phyloP scores from a whole-genome alignment of 2,888 invertebrate genomes.

The Dicroscelio sp. region DNA sequence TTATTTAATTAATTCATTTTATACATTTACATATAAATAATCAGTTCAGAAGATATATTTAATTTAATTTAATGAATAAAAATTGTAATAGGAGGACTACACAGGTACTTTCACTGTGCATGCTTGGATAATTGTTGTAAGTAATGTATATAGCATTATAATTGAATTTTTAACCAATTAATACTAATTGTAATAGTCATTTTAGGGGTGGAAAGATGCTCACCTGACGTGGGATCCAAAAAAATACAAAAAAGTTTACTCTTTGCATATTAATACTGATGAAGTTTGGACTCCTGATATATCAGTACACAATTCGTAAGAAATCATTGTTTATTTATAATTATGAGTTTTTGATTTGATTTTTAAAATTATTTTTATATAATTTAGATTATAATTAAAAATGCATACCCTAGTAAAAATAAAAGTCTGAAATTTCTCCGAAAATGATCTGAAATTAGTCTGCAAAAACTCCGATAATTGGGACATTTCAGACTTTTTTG shows the following conservation, averaged over 20 bases:
- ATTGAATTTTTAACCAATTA: too few relatives aligned
- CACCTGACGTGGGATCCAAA: constrained; percentile 94
- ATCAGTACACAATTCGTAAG: constrained; percentile 94
- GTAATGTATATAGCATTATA: constrained; percentile 76
- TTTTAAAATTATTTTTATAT: neutral
- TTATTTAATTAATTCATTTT: constrained; percentile 18
- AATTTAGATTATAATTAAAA: constrained; percentile 40
- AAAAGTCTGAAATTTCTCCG: too few relatives aligned
- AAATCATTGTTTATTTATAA: neutral
- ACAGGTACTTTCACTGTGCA: constrained; percentile 91
- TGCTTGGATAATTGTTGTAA: constrained; percentile 87
- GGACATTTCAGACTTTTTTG: too few relatives aligned
- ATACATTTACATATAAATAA: too few relatives aligned
- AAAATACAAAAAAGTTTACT: constrained; percentile 93
- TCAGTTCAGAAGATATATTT: too few relatives aligned
- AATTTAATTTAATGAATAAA: constrained; percentile 25
- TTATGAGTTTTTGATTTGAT: neutral
- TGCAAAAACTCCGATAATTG: too few relatives aligned
- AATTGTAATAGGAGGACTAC: constrained; percentile 85
- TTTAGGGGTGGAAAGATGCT: constrained; percentile 93
- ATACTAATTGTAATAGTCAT: neutral
- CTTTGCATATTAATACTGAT: constrained; percentile 92
- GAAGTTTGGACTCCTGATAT: constrained; percentile 95
- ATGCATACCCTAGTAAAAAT: constrained; percentile 84
- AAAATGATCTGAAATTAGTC: too few relatives aligned